phyloP scores from a whole-genome alignment of 2,797 vertebrate genomes.

The Notoglanidium macrostoma region DNA sequence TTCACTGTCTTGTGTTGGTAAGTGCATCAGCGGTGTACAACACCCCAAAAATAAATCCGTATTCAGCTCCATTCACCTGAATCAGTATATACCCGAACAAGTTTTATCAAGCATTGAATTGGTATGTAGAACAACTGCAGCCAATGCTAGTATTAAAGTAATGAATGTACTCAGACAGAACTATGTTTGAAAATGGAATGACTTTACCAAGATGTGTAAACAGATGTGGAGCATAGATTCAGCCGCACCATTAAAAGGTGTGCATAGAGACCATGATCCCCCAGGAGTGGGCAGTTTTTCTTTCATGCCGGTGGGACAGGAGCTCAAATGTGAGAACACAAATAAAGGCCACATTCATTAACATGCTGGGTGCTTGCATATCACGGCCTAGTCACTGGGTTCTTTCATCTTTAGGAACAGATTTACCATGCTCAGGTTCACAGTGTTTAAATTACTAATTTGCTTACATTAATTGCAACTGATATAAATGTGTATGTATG shows the following conservation, averaged over 20 bases:
- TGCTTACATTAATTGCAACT: neutral
- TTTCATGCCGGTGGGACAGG: neutral
- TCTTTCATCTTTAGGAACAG: neutral
- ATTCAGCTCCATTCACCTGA: neutral
- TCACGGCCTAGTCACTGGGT: neutral
- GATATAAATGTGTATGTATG: neutral
- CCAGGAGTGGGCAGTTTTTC: no score
- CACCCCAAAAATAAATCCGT: neutral
- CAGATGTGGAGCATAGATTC: no score
- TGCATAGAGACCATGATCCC: no score
- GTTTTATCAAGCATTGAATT: neutral
- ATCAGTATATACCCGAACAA: neutral
- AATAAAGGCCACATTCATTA: neutral
- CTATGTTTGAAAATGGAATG: neutral
- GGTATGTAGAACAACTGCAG: neutral
- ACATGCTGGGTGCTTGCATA: neutral
- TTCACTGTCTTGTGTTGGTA: constrained; percentile 60
- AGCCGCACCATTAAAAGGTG: no score
- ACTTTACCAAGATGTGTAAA: neutral
- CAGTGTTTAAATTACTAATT: neutral
- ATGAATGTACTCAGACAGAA: neutral
- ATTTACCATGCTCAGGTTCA: neutral
- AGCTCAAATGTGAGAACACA: neutral
- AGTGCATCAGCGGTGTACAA: neutral
- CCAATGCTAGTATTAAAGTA: neutral